Conservation (phyloP, 2,113 vertebrate species). For the Rhombomys opimus region DNA sequence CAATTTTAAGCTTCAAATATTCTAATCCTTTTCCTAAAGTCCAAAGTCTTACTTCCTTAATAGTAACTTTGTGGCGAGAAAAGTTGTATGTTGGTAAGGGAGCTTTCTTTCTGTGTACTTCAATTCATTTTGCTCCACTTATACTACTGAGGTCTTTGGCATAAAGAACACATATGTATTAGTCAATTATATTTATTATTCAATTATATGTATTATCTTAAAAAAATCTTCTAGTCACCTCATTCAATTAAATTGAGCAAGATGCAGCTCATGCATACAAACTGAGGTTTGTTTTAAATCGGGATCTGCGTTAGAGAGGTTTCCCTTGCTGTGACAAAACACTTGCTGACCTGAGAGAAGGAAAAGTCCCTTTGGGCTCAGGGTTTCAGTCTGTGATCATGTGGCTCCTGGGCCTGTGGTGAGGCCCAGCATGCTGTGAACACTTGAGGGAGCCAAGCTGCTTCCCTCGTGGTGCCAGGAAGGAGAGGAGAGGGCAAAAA, state of each 20-base stretch:
- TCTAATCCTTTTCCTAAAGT: background rate
- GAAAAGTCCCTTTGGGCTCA: background rate
- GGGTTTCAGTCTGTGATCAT: background rate
- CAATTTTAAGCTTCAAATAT: conserved; percentile 17
- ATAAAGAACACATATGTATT: background rate
- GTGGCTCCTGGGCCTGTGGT: background rate
- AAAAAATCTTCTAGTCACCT: background rate
- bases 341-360: background rate
- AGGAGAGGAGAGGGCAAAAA: background rate
- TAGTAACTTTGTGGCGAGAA: background rate
- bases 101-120: background rate
- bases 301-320: background rate
- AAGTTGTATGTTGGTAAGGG: background rate
- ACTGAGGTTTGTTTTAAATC: background rate
- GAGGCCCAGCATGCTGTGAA: background rate
- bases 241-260: background rate
- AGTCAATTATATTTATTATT: background rate
- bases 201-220: background rate
- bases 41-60: background rate
- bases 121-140: background rate
- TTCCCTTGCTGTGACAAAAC: background rate
- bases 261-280: background rate
- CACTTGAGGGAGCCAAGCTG: background rate
- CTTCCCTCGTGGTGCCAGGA: background rate
- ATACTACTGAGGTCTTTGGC: background rate